Evolutionary conservation across 2,888 invertebrate genomes (phyloP), one percentile per base, ranked within the genome.

Genomic region (Drosophila anceps): DNA sequence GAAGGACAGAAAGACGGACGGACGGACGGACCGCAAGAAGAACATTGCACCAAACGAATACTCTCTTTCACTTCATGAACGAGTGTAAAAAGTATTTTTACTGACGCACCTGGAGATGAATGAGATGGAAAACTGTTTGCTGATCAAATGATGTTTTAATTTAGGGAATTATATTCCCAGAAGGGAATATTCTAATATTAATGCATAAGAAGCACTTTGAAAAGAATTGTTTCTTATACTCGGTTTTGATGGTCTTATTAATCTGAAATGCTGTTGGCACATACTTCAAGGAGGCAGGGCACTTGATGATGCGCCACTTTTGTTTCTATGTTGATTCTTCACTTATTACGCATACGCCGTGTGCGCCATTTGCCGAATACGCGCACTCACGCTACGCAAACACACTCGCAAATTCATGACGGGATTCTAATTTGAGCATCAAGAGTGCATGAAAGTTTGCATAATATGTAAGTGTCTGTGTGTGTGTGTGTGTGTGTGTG

Each of bases 281-380:
- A 12, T 48, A 10, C 57, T 33, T n/a, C 31, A 43, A 24, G 54
- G 18, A 8, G 18, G 7, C 15, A 0, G n/a, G 33, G 9, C 51
- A 18, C 24, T 35, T 37, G 53, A 53, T 53, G 53, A 35, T 33
- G 50, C 51, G 33, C 33, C 51, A 35, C 20, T 37, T 27, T 12
- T 12, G 20, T 29, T 55, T 55, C 24, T 9, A 13, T 51, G 35
- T 37, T 68, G 44, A 20, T 18, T 69, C 27, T 24, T 35, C 68
- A 27, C 43, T 64, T 66, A 72, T 69, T 84, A 81, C 78, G 78
- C 54, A 81, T 66, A 78, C 79, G 84, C 68, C 70, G 37, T 27
- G 53, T 63, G 67, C 59, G 72, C 43, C 46, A 33, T 29, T 51
- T 57, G 46, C 35, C 41, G 33, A 59, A 69, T 69, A 43, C 51